Evolutionary conservation across 2,888 invertebrate genomes (phyloP).

Genomic region (Caenorhabditis uteleia): DNA sequence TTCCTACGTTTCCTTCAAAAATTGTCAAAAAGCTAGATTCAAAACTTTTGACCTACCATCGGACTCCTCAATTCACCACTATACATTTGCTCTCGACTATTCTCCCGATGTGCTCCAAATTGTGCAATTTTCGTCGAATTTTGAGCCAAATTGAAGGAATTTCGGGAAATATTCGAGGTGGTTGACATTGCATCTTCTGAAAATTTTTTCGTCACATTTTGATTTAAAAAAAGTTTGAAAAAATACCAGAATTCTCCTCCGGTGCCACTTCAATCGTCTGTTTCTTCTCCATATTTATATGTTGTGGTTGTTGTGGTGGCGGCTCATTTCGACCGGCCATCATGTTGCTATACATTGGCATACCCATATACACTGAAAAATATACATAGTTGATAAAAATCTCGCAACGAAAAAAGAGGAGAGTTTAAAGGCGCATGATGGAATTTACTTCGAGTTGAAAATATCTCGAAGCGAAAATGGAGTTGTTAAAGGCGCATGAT

Average conservation of each 20-base stretch:
- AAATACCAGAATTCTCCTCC: background rate
- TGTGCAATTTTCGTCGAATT: conserved; percentile 24
- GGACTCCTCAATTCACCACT: no score
- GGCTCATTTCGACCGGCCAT: no score
- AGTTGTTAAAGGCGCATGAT: no score
- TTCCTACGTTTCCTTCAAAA: no score
- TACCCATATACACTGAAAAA: conserved; percentile 25
- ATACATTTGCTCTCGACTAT: conserved; percentile 32
- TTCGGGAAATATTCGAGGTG: conserved; percentile 34
- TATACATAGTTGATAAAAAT: conserved; percentile 5
- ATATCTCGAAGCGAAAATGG: no score
- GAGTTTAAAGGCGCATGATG: no score
- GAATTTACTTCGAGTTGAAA: no score
- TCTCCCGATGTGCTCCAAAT: conserved; percentile 17
- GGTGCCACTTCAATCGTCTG: background rate
- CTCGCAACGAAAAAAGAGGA: no score
- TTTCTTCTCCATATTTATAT: conserved; percentile 5
- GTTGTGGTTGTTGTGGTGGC: conserved; percentile 3
- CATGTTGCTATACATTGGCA: conserved; percentile 17
- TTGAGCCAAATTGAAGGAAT: conserved; percentile 26
- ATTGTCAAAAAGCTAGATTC: no score
- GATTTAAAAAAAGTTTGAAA: no score
- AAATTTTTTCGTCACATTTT: background rate
- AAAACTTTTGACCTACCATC: no score
- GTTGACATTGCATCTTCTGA: conserved; percentile 36